A percentile compares a stretch with the other conserved stretches of the same genome.
Evolutionary conservation across 2,797 vertebrate genomes (phyloP).

Genomic region (Syncerus caffer): DNA sequence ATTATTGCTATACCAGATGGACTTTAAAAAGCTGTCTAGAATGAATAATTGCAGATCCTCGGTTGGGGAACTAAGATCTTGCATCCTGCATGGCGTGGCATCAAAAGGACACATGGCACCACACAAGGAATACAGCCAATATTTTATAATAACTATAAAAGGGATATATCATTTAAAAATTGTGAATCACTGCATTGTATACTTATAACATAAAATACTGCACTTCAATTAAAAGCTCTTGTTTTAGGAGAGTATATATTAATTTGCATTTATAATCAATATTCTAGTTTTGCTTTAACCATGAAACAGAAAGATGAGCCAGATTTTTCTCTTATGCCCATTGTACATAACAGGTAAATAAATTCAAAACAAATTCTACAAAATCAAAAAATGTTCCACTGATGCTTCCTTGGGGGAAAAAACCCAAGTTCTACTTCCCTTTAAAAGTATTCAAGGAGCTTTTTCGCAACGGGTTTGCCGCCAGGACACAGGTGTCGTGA

Average conservation of each 20-base stretch:
- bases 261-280: not conserved
- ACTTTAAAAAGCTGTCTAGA: not conserved
- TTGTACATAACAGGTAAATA: not conserved
- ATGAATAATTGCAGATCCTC: not conserved
- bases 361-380: conserved; percentile 14
- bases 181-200: not conserved
- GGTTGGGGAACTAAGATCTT: not conserved
- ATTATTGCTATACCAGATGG: not conserved
- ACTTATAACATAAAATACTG: not conserved
- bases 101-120: not conserved
- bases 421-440: not conserved
- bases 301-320: not conserved
- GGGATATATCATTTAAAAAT: not conserved
- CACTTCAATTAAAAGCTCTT: not conserved
- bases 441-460: not conserved
- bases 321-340: not conserved
- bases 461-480: no score
- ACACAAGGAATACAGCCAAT: not conserved
- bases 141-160: not conserved
- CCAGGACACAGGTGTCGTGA: no score
- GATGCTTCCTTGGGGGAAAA: not conserved
- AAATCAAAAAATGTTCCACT: not conserved
- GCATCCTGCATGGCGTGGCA: not conserved
- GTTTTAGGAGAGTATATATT: conserved; percentile 30
- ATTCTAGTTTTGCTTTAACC: conserved; percentile 34